Evolutionary conservation across 2,888 invertebrate species (phyloP), one percentile per base, ranked within the genome.

Genomic region (Fragum whitleyi): DNA sequence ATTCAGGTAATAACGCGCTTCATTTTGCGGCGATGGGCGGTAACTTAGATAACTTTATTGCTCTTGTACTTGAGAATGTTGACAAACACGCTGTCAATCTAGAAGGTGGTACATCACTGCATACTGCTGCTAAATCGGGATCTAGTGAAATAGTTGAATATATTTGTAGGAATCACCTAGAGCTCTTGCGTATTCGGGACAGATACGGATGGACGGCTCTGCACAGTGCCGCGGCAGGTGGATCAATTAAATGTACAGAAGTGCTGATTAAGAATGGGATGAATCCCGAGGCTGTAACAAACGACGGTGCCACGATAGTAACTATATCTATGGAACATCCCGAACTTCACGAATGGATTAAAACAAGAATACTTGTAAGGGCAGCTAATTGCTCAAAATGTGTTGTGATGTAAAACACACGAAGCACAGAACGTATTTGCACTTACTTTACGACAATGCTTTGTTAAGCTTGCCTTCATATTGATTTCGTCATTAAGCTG

Each of bases 181-280:
- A 65, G 26, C 36, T 26, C 5, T n/a, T 65, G 26, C 39, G 65
- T 7, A 3, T 42, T 11, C 39, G 65, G 77, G 91, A 92, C 85
- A 91, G 91, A 87, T 95, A 95, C 85, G 95, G 94, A 39, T 95
- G 95, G 88, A 95, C 95, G 2, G 94, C 95, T 2, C 90, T 95
- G 11, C 95, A 95, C 87, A 94, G 94, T 86, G 95, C 95, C 3
- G 93, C 95, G 9, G 94, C 94, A 14, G 89, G 95, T 36, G 95
- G 95, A 2, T 95, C 95, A 87, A 79, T 94, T 23, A 95, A 95
- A 65, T 95, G 95, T 91, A 95, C 95, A 23, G 93, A 94, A 71
- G 92, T 94, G 23, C 90, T 95, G 72, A 88, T 95, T 26, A 94
- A 95, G 29, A 21, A 65, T 42, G 65, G 65, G 2, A 42, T 42